Evolutionary conservation across 1,140 invertebrate genomes (phyloP), one percentile per base, ranked within the genome.

Genomic region (Helicoverpa zea): DNA sequence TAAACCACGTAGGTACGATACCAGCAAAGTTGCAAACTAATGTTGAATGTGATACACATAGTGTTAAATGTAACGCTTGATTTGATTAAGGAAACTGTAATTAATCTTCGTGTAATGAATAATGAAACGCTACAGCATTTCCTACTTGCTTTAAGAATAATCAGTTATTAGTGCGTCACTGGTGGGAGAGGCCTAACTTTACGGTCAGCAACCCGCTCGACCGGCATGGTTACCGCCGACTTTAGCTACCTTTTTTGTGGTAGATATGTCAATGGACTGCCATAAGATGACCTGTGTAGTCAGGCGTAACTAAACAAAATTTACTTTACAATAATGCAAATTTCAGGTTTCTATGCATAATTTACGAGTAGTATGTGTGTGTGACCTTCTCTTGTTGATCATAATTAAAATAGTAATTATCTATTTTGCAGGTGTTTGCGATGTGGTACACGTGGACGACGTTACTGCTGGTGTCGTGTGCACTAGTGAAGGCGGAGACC

Each of bases 361-460:
- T 43, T 43, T 43, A 43, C 35, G 35, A 43, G 35, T 23, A 23
- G n/a, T 23, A 23, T 23, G 35, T 43, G 5, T 9, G 35, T 43
- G 35, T 43, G 35, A 9, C 35, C 3, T 43, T 43, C 7, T 43
- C 35, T 7, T 43, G 3, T 49, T 35, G 16, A 12, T 66, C 16
- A 11, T 18, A 64, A 30, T 1, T 14, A 10, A 68, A 16, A 51
- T 14, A 68, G 12, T 49, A 11, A 72, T 2, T 63, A 14, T 56
- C 80, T 82, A 59, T 80, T 84, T 68, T 86, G 13, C 91, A 95
- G 92, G 90, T 92, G 89, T 94, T 90, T 94, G 94, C 91, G 82
- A 94, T 94, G 94, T 94, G 90, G 93, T 92, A 88, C 87, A 87
- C 88, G 93, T 95, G 92, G 93, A 89, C 90, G 79, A 86, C 86